These are phyloP conservation scores for Osmoderma eremita DNA, from an alignment of 2,888 invertebrate genomes.

Conservation along the genomic window DNA sequence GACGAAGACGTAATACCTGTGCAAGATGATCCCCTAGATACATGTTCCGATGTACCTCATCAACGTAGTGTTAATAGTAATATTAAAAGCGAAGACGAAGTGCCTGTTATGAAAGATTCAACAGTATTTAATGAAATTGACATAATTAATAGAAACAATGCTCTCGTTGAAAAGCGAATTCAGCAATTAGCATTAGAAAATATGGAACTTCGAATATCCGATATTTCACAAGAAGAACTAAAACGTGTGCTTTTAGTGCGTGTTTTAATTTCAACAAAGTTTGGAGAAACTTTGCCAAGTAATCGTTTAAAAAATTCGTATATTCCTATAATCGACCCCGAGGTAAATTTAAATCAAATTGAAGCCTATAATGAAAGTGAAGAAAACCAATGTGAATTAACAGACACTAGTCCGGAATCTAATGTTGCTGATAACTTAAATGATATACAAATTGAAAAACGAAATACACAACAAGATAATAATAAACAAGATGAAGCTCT, in stretches of 20 bases:
- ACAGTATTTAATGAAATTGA: constrained; percentile 29
- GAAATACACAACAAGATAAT: no score
- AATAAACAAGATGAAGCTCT: no score
- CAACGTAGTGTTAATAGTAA: not conserved
- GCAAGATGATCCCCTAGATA: constrained; percentile 22
- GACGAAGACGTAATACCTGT: constrained; percentile 29
- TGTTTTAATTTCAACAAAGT: constrained; percentile 39
- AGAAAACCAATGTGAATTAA: no score
- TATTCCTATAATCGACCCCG: constrained; percentile 18
- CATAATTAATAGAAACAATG: constrained; percentile 37
- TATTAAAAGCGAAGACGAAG: not conserved
- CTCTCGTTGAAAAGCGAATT: constrained; percentile 43
- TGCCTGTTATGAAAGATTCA: constrained; percentile 21
- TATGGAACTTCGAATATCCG: constrained; percentile 32
- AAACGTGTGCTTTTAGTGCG: constrained; percentile 42
- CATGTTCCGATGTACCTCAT: constrained; percentile 1
- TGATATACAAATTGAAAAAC: no score
- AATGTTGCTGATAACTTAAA: no score
- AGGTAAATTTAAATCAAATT: not conserved
- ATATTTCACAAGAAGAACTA: constrained; percentile 42
- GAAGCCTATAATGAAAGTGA: no score
- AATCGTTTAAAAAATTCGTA: constrained; percentile 33
- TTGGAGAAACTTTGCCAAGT: constrained; percentile 24
- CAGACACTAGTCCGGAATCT: no score
- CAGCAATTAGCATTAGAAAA: constrained; percentile 49